These are phyloP conservation scores for Irena cyanogastra DNA, from an alignment of 2,113 vertebrate species.

Conservation along the genomic window DNA sequence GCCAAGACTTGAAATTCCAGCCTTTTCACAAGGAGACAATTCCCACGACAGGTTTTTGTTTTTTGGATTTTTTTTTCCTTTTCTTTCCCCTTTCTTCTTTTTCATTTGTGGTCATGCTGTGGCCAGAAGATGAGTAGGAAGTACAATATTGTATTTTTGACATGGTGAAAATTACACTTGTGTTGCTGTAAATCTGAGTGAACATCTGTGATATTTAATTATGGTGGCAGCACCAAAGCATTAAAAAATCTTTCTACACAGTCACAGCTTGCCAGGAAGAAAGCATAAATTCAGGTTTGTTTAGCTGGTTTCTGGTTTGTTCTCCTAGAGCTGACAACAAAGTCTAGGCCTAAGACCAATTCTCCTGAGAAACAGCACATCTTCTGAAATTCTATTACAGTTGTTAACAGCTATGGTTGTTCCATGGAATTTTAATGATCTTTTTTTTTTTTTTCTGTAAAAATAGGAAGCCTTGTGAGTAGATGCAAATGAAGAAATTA, in stretches of 20 bases:
- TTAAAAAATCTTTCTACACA: neutral
- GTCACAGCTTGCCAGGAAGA: neutral
- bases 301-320: neutral
- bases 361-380: neutral
- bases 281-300: neutral
- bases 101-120: neutral
- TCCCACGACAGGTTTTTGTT: neutral
- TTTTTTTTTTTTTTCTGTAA: neutral
- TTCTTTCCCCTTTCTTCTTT: rapidly evolving
- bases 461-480: neutral
- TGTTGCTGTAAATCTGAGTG: neutral
- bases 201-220: neutral
- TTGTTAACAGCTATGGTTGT: neutral
- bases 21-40: neutral
- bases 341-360: neutral
- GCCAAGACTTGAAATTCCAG: constrained; percentile 23
- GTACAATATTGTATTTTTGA: neutral
- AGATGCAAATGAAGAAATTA: neutral
- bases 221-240: neutral
- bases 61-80: too few relatives aligned
- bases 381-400: neutral
- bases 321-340: neutral
- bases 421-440: neutral
- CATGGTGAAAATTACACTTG: neutral
- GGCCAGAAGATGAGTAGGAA: neutral